Evolutionary conservation across 2,797 vertebrate genomes (phyloP), one percentile per base, ranked within the genome.

Genomic region (Dicrostonyx torquatus): DNA sequence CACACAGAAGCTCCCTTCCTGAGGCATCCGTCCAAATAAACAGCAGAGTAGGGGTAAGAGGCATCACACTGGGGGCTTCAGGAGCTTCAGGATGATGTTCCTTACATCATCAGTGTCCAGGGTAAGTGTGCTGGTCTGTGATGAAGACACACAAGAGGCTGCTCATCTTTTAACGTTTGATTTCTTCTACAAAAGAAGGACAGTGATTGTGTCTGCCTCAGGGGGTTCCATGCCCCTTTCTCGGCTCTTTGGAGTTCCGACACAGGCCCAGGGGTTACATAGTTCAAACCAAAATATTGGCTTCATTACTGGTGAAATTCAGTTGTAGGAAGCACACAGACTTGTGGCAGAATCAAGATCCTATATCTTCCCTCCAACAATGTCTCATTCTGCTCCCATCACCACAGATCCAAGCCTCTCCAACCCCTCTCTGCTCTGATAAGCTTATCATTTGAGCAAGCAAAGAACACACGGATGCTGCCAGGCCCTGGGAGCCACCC

Each of bases 161-260:
- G 62, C 12, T 55, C n/a, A 5, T 72, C 31, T 62, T 43, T 84
- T 1, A 26, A 37, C 17, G 3, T 45, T 72, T 26, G 1, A 20
- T 62, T 62, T 77, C 62, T 77, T 83, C 24, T 24, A 53, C 66
- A 76, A 80, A 48, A 66, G 11, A 76, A 60, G n/a, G 2, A n/a
- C 37, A 55, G 55, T 91, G 72, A 50, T 34, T 48, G 2, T 79
- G 53, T n/a, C 53, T 9, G 2, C 17, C 29, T 6, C 72, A 37
- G 12, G 18, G 4, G 17, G 53, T 83, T 45, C 62, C 34, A 3
- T 58, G 20, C 31, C 20, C 80, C 76, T 85, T 24, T 84, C 84
- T 89, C 66, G 62, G 73, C 5, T 76, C 10, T 18, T 85, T 40
- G 29, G n/a, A 80, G 55, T 93, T 95, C n/a, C 80, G 72, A 93